Evolutionary conservation across 2,113 vertebrate species (phyloP).

Genomic region (Neomonachus schauinslandi): DNA sequence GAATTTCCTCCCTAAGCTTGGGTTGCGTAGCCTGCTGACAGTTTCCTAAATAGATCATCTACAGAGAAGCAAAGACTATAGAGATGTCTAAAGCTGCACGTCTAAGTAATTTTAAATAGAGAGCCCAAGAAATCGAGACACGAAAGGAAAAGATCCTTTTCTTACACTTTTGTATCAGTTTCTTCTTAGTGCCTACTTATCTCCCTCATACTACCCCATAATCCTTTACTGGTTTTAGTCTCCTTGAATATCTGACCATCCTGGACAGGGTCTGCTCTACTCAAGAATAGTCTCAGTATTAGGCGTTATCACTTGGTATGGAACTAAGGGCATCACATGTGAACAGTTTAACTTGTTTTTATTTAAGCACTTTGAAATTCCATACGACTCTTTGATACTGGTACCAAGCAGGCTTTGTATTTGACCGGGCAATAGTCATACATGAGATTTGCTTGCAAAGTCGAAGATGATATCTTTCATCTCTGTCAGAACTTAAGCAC

Average conservation of each 20-base stretch:
- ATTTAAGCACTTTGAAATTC: neutral
- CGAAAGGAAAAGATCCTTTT: neutral
- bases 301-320: neutral
- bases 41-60: neutral
- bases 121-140: neutral
- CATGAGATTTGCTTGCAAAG: neutral
- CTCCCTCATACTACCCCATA: neutral
- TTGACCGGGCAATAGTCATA: neutral
- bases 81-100: neutral
- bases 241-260: neutral
- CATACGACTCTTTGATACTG: neutral
- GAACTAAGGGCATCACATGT: neutral
- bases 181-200: neutral
- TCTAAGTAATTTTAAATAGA: neutral
- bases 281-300: neutral
- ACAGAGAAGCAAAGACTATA: neutral
- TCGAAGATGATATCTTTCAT: neutral
- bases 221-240: neutral
- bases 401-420: neutral
- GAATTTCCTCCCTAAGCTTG: neutral
- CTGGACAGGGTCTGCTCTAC: neutral
- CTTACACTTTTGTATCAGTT: neutral
- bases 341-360: slow-evolving; percentile 11
- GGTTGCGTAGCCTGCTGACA: neutral
- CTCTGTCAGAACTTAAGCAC: neutral